These are phyloP conservation scores for Ophion costatus DNA, from an alignment of 2,888 invertebrate genomes.

Conservation along the genomic window DNA sequence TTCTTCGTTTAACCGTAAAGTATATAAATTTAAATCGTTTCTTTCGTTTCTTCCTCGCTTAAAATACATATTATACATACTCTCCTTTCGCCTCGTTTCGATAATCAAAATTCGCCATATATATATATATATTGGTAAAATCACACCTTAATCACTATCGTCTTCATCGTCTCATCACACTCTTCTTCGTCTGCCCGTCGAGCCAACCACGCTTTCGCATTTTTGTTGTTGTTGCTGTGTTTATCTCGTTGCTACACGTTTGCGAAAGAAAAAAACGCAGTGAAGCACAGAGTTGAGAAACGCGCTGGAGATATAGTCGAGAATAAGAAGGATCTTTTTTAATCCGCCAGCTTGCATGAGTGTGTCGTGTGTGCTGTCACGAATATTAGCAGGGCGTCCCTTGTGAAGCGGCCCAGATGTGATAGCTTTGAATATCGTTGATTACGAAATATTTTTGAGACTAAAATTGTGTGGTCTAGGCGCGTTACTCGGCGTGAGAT, in stretches of 20 bases:
- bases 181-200: slow-evolving; percentile 17
- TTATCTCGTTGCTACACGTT: slow-evolving; percentile 49
- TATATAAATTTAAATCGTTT: slow-evolving; percentile 73
- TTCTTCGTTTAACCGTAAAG: slow-evolving; percentile 72
- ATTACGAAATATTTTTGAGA: neutral
- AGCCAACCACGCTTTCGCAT: slow-evolving; percentile 5
- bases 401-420: neutral
- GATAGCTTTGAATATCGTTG: neutral
- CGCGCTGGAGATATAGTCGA: slow-evolving; percentile 48
- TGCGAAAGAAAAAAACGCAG: slow-evolving; percentile 71
- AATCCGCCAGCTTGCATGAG: neutral
- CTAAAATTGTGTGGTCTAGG: too few species aligned
- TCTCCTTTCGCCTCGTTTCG: slow-evolving; percentile 65
- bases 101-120: slow-evolving; percentile 65
- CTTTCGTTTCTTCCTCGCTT: slow-evolving; percentile 69
- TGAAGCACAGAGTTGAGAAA: slow-evolving; percentile 67
- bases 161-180: slow-evolving; percentile 49
- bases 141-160: slow-evolving; percentile 46
- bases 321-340: slow-evolving; percentile 41
- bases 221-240: slow-evolving; percentile 62
- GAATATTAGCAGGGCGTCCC: neutral
- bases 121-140: slow-evolving; percentile 58
- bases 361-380: neutral
- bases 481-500: too few species aligned
- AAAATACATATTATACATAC: slow-evolving; percentile 79